Base-by-base conservation (phyloP, 2,888 invertebrate species). In the Vesta saturnalis region DNA sequence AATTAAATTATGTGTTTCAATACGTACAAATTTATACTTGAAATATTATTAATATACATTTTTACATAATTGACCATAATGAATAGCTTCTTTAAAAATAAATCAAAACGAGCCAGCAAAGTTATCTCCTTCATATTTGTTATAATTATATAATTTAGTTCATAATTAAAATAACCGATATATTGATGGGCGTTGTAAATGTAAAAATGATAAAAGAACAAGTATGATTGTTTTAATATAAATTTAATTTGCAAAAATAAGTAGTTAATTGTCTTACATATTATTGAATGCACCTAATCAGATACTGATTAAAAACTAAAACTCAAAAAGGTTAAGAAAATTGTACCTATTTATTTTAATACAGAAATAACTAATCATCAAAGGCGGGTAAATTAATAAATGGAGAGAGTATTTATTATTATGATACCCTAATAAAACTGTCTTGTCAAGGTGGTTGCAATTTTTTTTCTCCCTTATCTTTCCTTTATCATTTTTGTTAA, bases 291-390 rank as follows among this genome's bases (percentile, higher is more conserved):
- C 4, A 43, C 1, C 2, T n/a, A 43, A 43, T 43, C 10, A n/a
- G 19, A 52, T 10, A 21, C 52, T 12, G 19, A 2, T 1, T 12
- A 52, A 52, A 19, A 52, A 16, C 12, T 12, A n/a, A n/a, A n/a
- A n/a, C n/a, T n/a, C n/a, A n/a, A 52, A 52, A 52, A 52, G 52
- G 52, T 52, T 52, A 52, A 52, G 52, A 21, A 52, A 52, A 18
- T 52, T 18, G 19, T 19, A 57, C 64, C 61, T 59, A 69, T 69
- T 69, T 49, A 64, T 56, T 68, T 60, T 59, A 35, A 56, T n/a
- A n/a, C n/a, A n/a, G n/a, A n/a, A n/a, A n/a, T n/a, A 56, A 54
- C 58, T 69, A 47, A 62, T 62, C 69, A 69, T 69, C 65, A 69
- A 69, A 69, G 69, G 64, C 69, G 69, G 69, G 15, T 15, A 23